Evolutionary conservation across 2,888 invertebrate species (phyloP), one percentile per base, ranked within the genome.

Genomic region (Eretmocerus hayati): DNA sequence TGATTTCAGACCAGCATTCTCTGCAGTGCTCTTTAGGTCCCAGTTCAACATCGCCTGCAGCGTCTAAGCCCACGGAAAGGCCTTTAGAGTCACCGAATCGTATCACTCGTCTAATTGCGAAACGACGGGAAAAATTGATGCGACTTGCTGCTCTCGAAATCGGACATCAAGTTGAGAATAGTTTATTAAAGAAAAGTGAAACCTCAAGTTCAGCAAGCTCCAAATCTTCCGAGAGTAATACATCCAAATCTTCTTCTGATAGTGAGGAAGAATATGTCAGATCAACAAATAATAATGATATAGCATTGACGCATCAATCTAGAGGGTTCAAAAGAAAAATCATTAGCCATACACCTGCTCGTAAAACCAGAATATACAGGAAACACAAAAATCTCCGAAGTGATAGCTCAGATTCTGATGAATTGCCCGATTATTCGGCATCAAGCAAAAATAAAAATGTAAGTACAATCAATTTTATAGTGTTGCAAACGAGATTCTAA

Each of bases 51-150:
- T 46, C 63, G n/a, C 57, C 55, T n/a, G 50, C 57, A 18, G 55
- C 61, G 4, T 52, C 58, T 2, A 59, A 21, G 54, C 60, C 20
- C 2, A 8, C 40, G 1, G 68, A 68, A 40, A 55, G 67, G 16
- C 59, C 65, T 2, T 58, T 63, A 13, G 68, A 80, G 31, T 80
- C 79, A 44, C 78, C 81, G 0, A 87, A 85, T 67, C 76, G 85
- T 53, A 80, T 87, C 60, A 83, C 85, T 18, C 82, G 84, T 56
- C 71, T 87, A 41, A 85, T 87, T 47, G 83, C 85, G 3, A 81
- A 84, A 54, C 83, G 87, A 46, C 79, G 85, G 42, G 77, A 81
- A 38, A 82, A 84, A 46, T 73, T 84, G 32, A 73, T 80, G 42
- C 80, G 81, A 52, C 70, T 81, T 59, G 81, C 85, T 6, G 61